Percentiles rank a stretch among this genome's conserved stretches.
phyloP scores from a whole-genome alignment of 2,113 vertebrate species.

The Calyptommatus sinebrachiatus region DNA sequence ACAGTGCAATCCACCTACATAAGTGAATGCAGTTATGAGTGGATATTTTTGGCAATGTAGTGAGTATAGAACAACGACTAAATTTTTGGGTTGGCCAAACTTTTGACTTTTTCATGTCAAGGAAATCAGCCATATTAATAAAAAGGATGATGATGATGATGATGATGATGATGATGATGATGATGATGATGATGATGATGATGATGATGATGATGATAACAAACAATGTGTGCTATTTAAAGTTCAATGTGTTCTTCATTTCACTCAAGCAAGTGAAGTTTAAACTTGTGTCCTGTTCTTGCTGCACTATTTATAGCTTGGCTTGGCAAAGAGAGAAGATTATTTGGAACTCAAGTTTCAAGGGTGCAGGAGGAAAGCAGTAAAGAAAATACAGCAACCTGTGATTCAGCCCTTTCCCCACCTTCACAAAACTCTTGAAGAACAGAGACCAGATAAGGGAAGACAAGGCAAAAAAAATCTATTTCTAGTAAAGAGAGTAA shows the following conservation, averaged over 20 bases:
- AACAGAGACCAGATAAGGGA: not conserved
- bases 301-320: not conserved
- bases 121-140: not conserved
- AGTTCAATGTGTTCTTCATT: not conserved
- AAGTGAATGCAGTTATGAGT: too few species aligned
- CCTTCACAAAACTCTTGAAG: not conserved
- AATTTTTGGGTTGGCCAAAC: not conserved
- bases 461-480: not conserved
- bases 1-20: too few species aligned
- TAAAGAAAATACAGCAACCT: constrained; percentile 8
- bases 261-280: not conserved
- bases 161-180: too few species aligned
- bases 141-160: too few species aligned
- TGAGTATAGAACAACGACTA: not conserved
- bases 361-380: not conserved
- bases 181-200: too few species aligned
- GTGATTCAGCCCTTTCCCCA: not conserved
- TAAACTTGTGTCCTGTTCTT: not conserved
- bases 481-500: not conserved
- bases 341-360: constrained; percentile 13
- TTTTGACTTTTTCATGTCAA: not conserved
- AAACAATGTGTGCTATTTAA: not conserved
- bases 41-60: too few species aligned
- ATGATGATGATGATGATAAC: too few species aligned
- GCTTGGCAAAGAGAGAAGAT: not conserved